Conservation (phyloP, 1,140 invertebrate genomes). For the Hycleus cichorii region DNA sequence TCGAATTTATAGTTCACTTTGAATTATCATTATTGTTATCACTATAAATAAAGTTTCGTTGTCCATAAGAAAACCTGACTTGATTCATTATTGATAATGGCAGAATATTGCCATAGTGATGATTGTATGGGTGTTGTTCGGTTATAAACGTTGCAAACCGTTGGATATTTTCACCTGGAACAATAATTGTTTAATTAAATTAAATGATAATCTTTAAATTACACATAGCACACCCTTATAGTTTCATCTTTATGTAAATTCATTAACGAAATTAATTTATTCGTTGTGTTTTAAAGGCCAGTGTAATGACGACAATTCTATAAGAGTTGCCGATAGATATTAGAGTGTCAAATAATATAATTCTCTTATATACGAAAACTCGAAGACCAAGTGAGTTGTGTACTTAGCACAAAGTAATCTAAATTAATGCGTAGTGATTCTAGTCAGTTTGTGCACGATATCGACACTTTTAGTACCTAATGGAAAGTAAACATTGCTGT, state of each 20-base stretch:
- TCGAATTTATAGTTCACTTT: slow-evolving; percentile 1
- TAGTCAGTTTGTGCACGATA: slow-evolving; percentile 31
- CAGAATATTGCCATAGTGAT: slow-evolving; percentile 9
- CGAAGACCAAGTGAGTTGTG: slow-evolving; percentile 4
- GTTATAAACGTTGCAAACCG: slow-evolving; percentile 1
- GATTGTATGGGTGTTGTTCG: slow-evolving; percentile 1
- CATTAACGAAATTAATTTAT: slow-evolving; percentile 16
- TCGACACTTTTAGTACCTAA: slow-evolving; percentile 35
- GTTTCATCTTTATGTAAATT: slow-evolving; percentile 4
- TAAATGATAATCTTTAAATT: too few relatives aligned
- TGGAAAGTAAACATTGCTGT: slow-evolving; percentile 33
- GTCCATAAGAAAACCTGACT: slow-evolving; percentile 21
- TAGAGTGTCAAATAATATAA: too few relatives aligned
- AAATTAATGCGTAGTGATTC: slow-evolving; percentile 33
- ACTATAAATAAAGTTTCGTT: slow-evolving; percentile 22
- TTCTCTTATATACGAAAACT: too few relatives aligned
- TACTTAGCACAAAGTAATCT: slow-evolving; percentile 31
- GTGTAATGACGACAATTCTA: too few relatives aligned
- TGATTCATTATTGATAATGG: slow-evolving; percentile 14
- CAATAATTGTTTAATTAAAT: background rate
- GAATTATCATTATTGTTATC: slow-evolving; percentile 8
- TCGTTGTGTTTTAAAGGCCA: background rate
- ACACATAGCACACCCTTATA: too few relatives aligned
- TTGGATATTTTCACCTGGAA: slow-evolving; percentile 2
- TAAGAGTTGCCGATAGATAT: too few relatives aligned